Base-by-base conservation (phyloP, 2,797 vertebrate species). In the Chelmon rostratus region DNA sequence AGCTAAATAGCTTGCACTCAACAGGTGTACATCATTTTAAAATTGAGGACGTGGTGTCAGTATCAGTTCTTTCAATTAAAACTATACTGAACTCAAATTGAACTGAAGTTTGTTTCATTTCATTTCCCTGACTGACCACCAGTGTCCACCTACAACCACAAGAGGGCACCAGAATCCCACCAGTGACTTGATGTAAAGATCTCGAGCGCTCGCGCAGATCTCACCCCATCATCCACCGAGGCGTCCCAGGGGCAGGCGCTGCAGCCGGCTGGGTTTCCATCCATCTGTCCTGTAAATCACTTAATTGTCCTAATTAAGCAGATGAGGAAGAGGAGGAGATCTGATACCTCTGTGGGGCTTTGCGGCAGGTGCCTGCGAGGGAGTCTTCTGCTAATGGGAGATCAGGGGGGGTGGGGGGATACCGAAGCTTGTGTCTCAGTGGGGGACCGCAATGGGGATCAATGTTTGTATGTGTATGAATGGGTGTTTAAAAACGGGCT, bases 251-350 rank as follows among this genome's bases (percentile, higher is more conserved):
- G 91, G 81, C 72, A 64, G 79, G 42, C 83, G 23, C 77, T 77
- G 81, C 67, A 88, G 86, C 90, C 91, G 89, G 92, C 88, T 93
- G 86, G 85, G 91, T 93, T 93, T 91, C 87, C 59, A 88, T 90
- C 94, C 93, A 94, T 95, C 94, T 95, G 94, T 94, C 90, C 91
- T 83, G 83, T 82, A 92, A 94, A 95, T 87, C 86, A 90, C 92
- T 91, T 92, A 93, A 95, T 94, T 93, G 93, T 92, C 72, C 86
- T 93, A 93, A 95, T 94, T 93, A 93, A 86, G 85, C 79, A 89
- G 81, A 91, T 82, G 88, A 91, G 84, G 84, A 87, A 84, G 89
- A 89, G 82, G 75, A 87, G 86, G 85, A 88, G 91, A 93, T 87
- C 67, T 78, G 88, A 94, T 92, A 90, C 84, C 85, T 86, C 87